Base-by-base conservation (phyloP, 2,797 vertebrate species). In the Clarias fuscus region DNA sequence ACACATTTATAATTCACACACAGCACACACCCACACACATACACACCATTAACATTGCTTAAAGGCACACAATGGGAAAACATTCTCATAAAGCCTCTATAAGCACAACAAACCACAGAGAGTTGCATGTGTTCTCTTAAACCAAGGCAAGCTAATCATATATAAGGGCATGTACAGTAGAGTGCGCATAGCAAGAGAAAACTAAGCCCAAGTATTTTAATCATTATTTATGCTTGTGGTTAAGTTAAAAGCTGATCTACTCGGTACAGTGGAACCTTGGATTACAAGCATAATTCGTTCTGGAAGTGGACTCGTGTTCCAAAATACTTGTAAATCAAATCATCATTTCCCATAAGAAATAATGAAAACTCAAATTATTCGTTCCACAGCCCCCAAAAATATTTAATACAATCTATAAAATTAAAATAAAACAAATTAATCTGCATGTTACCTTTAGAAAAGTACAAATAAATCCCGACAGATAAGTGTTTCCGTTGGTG, bases 1-100 rank as follows among this genome's bases (percentile, higher is more conserved):
- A 78, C 30, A 78, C 76, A 78, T 78, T 58, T 61, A 78, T 61
- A 78, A 61, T 78, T 78, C 56, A 78, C 76, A 78, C 53, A 11
- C 15, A 58, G 15, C 73, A 76, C 37, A 76, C 18, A 33, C 73
- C 58, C 73, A 73, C 71, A 73, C 72, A 22, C 71, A 24, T 43
- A n/a, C 22, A n/a, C 40, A 43, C 20, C 43, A 78, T 33, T 17
- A 22, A 3, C 75, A 59, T 27, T 22, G 56, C 56, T 20, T 56
- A 77, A 33, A 77, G 27, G 8, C 75, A 77, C 27, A 77, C 48
- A 58, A 27, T 22, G 8, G 75, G 27, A 56, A 77, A 59, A 37
- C 75, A 59, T 77, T 77, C 75, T 77, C 75, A 59, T 77, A 33
- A 77, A 37, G 59, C 10, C 56, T 77, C 18, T 77, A 53, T 75